Percentiles rank a stretch among this genome's conserved stretches.
Evolutionary conservation across 2,113 vertebrate genomes (phyloP).

Genomic region (Gopherus evgoodei): DNA sequence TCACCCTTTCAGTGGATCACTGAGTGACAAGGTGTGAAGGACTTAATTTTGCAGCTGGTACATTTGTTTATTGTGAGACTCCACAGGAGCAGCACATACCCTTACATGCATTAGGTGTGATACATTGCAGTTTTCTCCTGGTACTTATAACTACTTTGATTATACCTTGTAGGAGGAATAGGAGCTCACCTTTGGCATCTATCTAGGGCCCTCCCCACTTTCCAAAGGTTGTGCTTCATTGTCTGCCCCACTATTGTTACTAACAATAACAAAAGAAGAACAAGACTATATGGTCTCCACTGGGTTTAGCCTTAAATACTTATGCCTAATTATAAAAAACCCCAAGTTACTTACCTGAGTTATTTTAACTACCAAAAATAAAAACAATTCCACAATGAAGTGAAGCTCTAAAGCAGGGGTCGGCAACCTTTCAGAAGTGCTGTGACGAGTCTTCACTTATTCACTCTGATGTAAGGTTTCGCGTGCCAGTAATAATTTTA

Average conservation of each 20-base stretch:
- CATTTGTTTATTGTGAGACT: neutral
- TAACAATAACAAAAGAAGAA: no score
- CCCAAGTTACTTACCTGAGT: neutral
- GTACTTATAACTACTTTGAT: neutral
- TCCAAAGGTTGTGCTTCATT: fast-evolving
- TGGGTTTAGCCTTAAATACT: neutral
- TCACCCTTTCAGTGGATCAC: neutral
- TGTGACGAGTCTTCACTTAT: no score
- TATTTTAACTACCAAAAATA: neutral
- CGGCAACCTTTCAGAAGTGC: no score
- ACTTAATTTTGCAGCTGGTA: neutral
- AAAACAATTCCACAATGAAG: neutral
- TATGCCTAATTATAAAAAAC: neutral
- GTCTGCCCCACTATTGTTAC: fast-evolving
- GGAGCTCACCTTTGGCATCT: neutral
- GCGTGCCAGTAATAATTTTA: no score
- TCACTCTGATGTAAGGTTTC: no score
- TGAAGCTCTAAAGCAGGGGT: neutral
- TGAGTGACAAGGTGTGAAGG: neutral
- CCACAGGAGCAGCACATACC: neutral
- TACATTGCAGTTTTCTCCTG: neutral
- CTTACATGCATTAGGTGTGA: neutral
- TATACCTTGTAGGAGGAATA: neutral
- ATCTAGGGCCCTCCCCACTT: fast-evolving
- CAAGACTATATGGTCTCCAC: neutral